Conservation (phyloP, 30 jellyfish, hydroid and myxozoan genomes). For the Aurelia sp. region DNA sequence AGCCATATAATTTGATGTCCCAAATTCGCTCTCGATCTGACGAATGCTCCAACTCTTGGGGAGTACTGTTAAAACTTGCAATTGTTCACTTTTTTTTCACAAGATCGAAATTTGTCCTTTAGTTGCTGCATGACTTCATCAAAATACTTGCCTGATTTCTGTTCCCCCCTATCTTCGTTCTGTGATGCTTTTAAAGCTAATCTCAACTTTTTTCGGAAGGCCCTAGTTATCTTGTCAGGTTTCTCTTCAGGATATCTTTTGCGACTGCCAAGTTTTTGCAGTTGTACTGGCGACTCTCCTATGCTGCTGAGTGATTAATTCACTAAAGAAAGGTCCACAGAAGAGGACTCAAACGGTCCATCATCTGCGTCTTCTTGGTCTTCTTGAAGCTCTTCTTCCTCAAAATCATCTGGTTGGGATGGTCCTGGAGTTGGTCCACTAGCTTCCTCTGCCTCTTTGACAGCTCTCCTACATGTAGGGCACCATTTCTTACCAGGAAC, state of each 20-base stretch:
- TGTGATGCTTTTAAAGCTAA: neutral
- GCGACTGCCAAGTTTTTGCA: neutral
- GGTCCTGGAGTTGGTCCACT: too few relatives aligned
- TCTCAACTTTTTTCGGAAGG: constrained; percentile 4
- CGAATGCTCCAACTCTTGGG: constrained; percentile 19
- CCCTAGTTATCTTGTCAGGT: neutral
- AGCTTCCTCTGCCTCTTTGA: too few relatives aligned
- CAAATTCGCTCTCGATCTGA: constrained; percentile 5
- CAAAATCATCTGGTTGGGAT: too few relatives aligned
- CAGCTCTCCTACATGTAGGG: neutral
- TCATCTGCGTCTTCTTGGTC: too few relatives aligned
- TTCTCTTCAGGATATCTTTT: neutral
- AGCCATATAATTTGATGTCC: constrained; percentile 15
- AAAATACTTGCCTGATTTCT: neutral
- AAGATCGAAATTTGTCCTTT: constrained; percentile 1
- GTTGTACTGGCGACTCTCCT: neutral
- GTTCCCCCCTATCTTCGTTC: neutral
- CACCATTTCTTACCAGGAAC: constrained; percentile 13
- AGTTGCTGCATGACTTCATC: constrained; percentile 6
- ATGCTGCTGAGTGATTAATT: neutral
- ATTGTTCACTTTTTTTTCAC: neutral
- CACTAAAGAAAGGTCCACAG: neutral
- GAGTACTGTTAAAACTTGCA: neutral
- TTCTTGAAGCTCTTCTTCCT: too few relatives aligned
- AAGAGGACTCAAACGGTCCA: too few relatives aligned